Evolutionary conservation across 2,113 vertebrate species (phyloP), one percentile per base, ranked within the genome.

Genomic region (Microtus oregoni): DNA sequence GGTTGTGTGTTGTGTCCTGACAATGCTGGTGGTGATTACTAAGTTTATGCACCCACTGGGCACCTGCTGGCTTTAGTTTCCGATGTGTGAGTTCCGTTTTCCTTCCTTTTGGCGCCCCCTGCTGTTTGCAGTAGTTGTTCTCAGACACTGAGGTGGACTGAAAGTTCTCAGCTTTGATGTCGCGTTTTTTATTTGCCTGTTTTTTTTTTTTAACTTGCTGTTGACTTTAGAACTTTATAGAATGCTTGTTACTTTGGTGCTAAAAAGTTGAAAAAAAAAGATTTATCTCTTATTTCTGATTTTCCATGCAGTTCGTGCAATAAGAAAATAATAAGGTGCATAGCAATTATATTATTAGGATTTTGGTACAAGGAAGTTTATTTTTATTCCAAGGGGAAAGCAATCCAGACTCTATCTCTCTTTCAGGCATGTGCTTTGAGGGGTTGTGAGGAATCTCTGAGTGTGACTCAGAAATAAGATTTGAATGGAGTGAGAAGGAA

Each of bases 371-470:
- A 14, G 85, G 26, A 90, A 70, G 26, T 92, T 90, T n/a, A 41
- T 68, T 96, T 93, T 93, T 75, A 58, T 86, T 92, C 92, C 17
- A 58, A 70, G 50, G 44, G 28, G 28, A 72, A 72, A 72, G 20
- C 12, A 82, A 14, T 79, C 3, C 6, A 79, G 44, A 17, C 28
- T 90, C 10, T 32, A 52, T 81, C 35, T 87, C 0, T 68, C 15
- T 72, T 3, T 76, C 17, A 75, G n/a, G 20, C 19, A 20, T 67
- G 28, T 94, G 86, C 92, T 44, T 76, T 7, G 41, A 24, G 5
- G 70, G 35, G 35, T 20, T 52, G 28, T 61, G 13, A 75, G 65
- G 68, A 41, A 30, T 86, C 55, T 92, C n/a, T 73, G 28, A 3
- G 13, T 96, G 58, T 32, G 14, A 19, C 76, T 85, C 82, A 41